A percentile compares a stretch with the other conserved stretches of the same genome.
Conservation (phyloP, 2,797 vertebrate species). For the Tinamus major region DNA sequence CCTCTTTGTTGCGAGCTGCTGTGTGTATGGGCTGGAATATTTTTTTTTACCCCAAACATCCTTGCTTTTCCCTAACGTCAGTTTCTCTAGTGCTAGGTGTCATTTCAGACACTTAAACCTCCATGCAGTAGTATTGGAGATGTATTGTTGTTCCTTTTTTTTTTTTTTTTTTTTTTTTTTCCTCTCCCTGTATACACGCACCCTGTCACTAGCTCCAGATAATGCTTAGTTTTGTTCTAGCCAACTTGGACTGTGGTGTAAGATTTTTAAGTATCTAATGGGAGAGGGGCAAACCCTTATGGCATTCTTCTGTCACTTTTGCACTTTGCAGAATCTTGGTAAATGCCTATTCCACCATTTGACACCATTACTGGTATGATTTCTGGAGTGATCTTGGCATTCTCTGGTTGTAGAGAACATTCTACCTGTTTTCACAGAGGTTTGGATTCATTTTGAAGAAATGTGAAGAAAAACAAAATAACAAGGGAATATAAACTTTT, state of each 20-base stretch:
- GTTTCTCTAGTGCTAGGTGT: background rate
- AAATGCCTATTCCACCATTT: background rate
- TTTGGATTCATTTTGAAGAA: background rate
- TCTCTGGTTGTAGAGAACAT: background rate
- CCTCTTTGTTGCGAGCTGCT: background rate
- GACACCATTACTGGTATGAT: accelerated
- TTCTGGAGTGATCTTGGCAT: background rate
- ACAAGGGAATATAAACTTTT: background rate
- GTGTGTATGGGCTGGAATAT: background rate
- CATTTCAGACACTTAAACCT: background rate
- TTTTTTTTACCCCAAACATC: background rate
- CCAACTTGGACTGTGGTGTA: background rate
- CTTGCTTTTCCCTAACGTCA: background rate
- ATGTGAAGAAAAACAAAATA: background rate
- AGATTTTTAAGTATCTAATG: background rate
- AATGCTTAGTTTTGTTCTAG: background rate
- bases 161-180: background rate
- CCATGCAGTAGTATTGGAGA: background rate
- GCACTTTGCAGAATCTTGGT: background rate
- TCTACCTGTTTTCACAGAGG: background rate
- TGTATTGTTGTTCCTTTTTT: background rate
- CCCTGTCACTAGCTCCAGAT: background rate
- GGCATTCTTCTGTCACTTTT: background rate
- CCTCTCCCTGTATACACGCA: background rate
- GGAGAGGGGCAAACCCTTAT: background rate